Evolutionary conservation across 2,797 vertebrate species (phyloP).

Genomic region (Prunella strophiata): DNA sequence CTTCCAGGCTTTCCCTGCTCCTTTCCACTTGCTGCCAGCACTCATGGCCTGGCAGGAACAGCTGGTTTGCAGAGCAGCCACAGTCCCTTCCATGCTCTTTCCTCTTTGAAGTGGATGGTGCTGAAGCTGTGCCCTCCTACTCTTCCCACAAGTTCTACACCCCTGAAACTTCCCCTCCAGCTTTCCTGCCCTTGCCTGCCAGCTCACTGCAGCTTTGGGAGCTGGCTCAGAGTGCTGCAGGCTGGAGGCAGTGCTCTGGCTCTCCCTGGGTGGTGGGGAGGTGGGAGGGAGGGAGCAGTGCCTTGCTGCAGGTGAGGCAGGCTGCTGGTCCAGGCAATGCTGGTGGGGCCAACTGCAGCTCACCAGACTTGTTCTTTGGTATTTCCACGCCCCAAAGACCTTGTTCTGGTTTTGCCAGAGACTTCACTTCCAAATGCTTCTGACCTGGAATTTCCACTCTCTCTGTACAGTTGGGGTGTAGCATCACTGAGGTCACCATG

Average conservation of each 20-base stretch:
- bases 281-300: background rate
- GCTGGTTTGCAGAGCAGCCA: background rate
- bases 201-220: background rate
- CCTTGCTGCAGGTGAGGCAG: background rate
- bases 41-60: background rate
- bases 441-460: background rate
- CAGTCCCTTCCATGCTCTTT: background rate
- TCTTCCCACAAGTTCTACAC: background rate
- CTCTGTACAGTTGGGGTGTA: background rate
- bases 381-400: background rate
- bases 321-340: background rate
- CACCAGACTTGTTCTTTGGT: constrained; percentile 21
- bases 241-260: background rate
- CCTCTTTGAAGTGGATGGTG: background rate
- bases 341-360: background rate
- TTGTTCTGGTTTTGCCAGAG: background rate
- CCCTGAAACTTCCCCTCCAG: background rate
- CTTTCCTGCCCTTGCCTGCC: background rate
- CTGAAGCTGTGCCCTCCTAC: background rate
- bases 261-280: background rate
- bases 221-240: background rate
- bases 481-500: background rate
- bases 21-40: background rate
- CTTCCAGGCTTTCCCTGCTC: background rate
- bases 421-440: background rate